phyloP scores from a whole-genome alignment of 2,797 vertebrate genomes.

The Phrynocephalus guinanensis region DNA sequence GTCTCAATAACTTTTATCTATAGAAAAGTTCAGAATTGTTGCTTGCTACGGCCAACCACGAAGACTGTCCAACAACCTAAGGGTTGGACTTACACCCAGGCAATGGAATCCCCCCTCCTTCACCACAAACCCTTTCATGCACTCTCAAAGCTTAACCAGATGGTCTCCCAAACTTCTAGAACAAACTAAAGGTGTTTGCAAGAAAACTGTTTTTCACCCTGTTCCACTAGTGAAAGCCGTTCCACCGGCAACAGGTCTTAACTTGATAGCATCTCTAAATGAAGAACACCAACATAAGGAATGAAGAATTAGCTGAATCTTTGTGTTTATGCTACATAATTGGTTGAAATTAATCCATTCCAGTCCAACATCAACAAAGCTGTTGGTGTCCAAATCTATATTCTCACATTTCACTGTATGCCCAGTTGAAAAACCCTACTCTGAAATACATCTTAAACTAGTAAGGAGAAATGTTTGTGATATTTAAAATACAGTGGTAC shows the following conservation, averaged over 20 bases:
- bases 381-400: neutral
- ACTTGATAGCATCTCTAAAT: neutral
- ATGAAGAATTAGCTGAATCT: neutral
- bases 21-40: neutral
- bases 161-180: neutral
- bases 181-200: neutral
- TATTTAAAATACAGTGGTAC: neutral
- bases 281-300: too few species aligned
- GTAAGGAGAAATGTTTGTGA: neutral
- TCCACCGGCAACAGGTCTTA: neutral
- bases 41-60: neutral
- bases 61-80: neutral
- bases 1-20: neutral
- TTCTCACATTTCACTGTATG: neutral
- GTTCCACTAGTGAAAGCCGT: neutral
- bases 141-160: neutral
- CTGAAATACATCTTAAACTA: conserved; percentile 5
- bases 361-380: neutral
- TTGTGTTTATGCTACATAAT: neutral
- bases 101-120: neutral
- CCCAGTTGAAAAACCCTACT: neutral
- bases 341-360: neutral
- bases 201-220: neutral
- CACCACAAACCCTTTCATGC: neutral
- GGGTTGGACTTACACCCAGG: neutral